These are phyloP conservation scores for Anastrepha obliqua DNA, from an alignment of 1,140 invertebrate species.

Conservation along the genomic window DNA sequence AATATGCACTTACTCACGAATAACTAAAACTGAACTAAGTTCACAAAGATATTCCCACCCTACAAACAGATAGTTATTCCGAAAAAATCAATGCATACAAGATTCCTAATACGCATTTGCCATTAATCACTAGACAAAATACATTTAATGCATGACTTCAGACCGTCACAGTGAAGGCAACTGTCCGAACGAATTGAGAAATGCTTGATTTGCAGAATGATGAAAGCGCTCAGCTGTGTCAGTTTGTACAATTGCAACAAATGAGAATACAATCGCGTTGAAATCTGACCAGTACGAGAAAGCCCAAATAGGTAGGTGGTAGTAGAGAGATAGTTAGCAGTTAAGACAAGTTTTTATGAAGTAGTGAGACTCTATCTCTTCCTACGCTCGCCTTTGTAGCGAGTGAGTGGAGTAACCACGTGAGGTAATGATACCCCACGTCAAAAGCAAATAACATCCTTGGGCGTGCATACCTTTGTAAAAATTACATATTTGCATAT, in stretches of 20 bases:
- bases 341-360: neutral
- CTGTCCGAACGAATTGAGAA: neutral
- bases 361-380: neutral
- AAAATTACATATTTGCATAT: neutral
- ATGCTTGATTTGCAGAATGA: neutral
- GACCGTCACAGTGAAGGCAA: neutral
- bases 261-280: neutral
- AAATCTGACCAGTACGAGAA: neutral
- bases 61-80: too few species aligned
- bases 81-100: neutral
- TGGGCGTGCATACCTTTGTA: neutral
- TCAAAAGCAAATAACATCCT: neutral
- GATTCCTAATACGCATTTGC: neutral
- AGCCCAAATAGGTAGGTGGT: neutral
- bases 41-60: too few species aligned
- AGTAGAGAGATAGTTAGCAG: too few species aligned
- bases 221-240: neutral
- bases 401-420: too few species aligned
- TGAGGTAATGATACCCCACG: too few species aligned
- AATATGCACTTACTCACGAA: too few species aligned
- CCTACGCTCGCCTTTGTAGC: neutral
- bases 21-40: too few species aligned
- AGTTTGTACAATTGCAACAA: neutral
- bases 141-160: constrained; percentile 23
- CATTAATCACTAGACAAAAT: constrained; percentile 17